These are phyloP conservation scores for Orthosia gothica DNA, from an alignment of 2,888 invertebrate genomes.

Conservation along the genomic window DNA sequence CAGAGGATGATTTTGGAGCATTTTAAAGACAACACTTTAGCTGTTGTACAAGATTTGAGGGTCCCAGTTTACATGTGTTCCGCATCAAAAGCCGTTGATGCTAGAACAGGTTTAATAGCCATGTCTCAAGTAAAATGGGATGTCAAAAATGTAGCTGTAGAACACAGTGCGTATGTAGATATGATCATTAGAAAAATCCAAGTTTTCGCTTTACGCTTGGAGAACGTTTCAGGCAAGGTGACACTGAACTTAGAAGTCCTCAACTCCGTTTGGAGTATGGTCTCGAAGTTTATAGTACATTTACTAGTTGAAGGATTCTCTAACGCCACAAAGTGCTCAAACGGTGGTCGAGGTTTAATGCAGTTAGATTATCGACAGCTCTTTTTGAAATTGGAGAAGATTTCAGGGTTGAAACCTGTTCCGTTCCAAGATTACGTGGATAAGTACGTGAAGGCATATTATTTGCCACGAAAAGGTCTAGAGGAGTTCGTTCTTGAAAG, in stretches of 20 bases:
- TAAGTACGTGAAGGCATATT: constrained; percentile 98
- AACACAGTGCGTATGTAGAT: constrained; percentile 98
- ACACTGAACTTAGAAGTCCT: constrained; percentile 94
- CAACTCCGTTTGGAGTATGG: constrained; percentile 96
- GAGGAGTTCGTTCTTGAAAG: constrained; percentile 97
- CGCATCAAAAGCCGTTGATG: constrained; percentile 95
- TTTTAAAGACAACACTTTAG: constrained; percentile 94
- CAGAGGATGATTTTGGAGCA: constrained; percentile 93
- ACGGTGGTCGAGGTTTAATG: constrained; percentile 99
- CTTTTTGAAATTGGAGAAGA: constrained; percentile 96
- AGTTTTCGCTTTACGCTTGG: constrained; percentile 95
- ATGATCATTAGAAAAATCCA: constrained; percentile 94
- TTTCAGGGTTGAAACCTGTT: constrained; percentile 96
- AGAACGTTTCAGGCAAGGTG: constrained; percentile 93
- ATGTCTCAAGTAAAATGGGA: constrained; percentile 99
- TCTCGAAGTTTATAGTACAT: constrained; percentile 96
- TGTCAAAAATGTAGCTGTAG: constrained; percentile 98
- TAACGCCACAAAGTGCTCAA: constrained; percentile 98
- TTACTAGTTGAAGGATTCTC: constrained; percentile 98
- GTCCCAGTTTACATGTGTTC: constrained; percentile 97
- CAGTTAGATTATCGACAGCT: constrained; percentile 99
- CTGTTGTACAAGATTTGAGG: constrained; percentile 94
- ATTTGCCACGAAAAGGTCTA: constrained; percentile 96
- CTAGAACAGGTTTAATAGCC: constrained; percentile 94
- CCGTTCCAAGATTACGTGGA: constrained; percentile 98